phyloP scores from a whole-genome alignment of 2,113 vertebrate genomes.

The Microcebus ravelobensis region DNA sequence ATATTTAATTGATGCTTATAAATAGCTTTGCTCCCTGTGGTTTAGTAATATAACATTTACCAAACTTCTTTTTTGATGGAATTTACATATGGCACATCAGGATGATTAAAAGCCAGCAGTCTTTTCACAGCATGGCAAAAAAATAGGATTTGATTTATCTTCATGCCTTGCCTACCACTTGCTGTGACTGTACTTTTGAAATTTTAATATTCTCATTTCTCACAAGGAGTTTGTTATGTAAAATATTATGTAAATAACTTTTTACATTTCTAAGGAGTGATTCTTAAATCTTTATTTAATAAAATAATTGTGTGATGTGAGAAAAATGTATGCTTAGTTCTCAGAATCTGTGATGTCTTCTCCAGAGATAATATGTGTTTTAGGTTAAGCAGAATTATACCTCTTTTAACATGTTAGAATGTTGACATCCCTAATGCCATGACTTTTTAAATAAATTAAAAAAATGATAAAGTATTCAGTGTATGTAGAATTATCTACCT shows the following conservation, averaged over 20 bases:
- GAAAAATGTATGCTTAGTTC: conserved; percentile 19
- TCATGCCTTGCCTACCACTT: conserved; percentile 83
- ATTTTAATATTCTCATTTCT: conserved; percentile 88
- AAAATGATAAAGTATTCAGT: neutral
- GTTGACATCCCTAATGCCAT: neutral
- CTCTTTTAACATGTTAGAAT: neutral
- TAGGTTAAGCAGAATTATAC: conserved; percentile 19
- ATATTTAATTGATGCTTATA: conserved; percentile 87
- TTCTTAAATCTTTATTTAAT: conserved; percentile 71
- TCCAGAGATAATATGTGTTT: neutral
- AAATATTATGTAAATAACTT: conserved; percentile 85
- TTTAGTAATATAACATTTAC: conserved; percentile 87
- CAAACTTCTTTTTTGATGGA: conserved; percentile 87
- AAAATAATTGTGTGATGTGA: conserved; percentile 65
- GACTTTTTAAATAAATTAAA: neutral
- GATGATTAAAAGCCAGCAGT: conserved; percentile 87
- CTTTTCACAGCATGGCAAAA: conserved; percentile 87
- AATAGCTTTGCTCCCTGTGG: conserved; percentile 82
- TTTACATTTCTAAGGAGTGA: conserved; percentile 74
- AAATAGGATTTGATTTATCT: conserved; percentile 89
- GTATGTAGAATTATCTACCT: neutral
- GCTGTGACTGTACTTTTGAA: conserved; percentile 88
- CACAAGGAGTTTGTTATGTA: conserved; percentile 85
- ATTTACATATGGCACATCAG: conserved; percentile 88
- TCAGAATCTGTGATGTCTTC: neutral